These are phyloP conservation scores for Echeneis naucrates DNA, from an alignment of 2,797 vertebrate genomes.

Conservation along the genomic window DNA sequence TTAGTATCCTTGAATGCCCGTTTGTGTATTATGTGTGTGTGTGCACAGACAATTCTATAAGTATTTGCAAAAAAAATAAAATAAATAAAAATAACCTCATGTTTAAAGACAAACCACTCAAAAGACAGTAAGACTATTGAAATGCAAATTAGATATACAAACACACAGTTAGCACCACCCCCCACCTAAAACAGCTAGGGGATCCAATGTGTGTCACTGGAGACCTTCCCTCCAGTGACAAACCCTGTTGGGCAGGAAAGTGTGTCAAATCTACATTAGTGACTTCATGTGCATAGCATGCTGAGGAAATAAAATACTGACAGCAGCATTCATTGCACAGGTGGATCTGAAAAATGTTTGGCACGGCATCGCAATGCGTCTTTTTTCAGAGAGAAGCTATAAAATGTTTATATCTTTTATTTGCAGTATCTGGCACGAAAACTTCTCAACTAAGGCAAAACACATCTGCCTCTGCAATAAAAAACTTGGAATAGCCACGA, in stretches of 20 bases:
- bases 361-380: conserved; percentile 26
- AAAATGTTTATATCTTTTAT: conserved; percentile 66
- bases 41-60: conserved; percentile 50
- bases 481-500: conserved; percentile 21
- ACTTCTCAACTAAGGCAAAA: conserved; percentile 61
- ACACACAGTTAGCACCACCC: conserved; percentile 65
- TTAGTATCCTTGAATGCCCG: conserved; percentile 74
- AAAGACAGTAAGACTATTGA: conserved; percentile 76
- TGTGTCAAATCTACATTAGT: conserved; percentile 69
- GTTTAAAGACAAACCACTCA: conserved; percentile 77
- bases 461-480: conserved; percentile 21
- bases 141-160: conserved; percentile 76
- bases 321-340: conserved; percentile 31
- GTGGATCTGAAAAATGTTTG: conserved; percentile 55
- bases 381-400: conserved; percentile 35
- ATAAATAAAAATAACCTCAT: conserved; percentile 70
- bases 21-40: conserved; percentile 37
- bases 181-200: conserved; percentile 42
- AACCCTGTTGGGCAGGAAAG: conserved; percentile 54
- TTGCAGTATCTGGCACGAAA: conserved; percentile 71
- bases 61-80: conserved; percentile 71
- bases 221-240: conserved; percentile 61
- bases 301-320: conserved; percentile 47
- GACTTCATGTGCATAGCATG: conserved; percentile 51
- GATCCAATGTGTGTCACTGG: conserved; percentile 60